Conservation (phyloP, 2,113 vertebrate genomes). For the Patagioenas fasciata region DNA sequence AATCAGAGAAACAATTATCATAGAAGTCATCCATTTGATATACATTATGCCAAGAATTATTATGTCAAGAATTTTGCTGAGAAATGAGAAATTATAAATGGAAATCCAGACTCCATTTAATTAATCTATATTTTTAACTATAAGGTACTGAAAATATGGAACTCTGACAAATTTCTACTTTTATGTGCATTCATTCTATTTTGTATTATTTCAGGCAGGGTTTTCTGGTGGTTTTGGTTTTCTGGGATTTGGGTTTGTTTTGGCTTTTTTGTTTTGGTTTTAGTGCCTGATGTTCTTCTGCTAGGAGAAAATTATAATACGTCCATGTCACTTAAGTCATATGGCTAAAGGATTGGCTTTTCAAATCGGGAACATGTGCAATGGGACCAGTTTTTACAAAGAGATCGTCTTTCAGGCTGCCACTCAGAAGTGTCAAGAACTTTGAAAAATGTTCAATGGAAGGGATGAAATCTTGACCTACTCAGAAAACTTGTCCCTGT, state of each 20-base stretch:
- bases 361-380: not conserved
- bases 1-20: not conserved
- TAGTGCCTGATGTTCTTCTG: not conserved
- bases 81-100: not conserved
- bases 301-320: not conserved
- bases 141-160: not conserved
- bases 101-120: not conserved
- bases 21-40: not conserved
- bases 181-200: not conserved
- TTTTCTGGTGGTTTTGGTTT: rapidly evolving
- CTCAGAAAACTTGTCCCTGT: not conserved
- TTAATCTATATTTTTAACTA: not conserved
- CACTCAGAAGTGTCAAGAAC: not conserved
- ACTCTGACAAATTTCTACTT: not conserved
- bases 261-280: not conserved
- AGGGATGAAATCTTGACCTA: not conserved
- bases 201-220: not conserved
- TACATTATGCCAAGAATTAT: not conserved
- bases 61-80: not conserved
- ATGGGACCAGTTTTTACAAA: not conserved
- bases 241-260: too few relatives aligned
- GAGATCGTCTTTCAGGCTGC: not conserved
- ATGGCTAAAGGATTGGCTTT: not conserved
- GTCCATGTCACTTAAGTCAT: not conserved
- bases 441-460: not conserved